Evolutionary conservation across 37 sponge, comb jelly and placozoan species (phyloP).

Genomic region (Amphimedon queenslandica): DNA sequence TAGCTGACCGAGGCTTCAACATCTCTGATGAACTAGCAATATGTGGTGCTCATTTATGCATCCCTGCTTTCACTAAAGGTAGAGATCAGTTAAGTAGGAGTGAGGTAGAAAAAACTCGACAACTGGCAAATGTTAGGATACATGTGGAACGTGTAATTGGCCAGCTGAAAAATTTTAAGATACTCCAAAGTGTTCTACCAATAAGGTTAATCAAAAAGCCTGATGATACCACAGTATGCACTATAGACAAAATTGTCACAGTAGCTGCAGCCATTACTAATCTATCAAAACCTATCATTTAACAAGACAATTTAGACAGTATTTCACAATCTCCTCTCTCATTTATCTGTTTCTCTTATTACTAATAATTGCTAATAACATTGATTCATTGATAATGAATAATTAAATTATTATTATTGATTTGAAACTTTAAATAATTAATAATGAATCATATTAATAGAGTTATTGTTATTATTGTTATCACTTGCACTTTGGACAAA

Average conservation of each 20-base stretch:
- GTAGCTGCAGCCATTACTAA: slow-evolving; percentile 24
- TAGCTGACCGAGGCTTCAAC: slow-evolving; percentile 24
- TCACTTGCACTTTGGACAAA: slow-evolving; percentile 36
- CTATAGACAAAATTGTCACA: slow-evolving; percentile 25
- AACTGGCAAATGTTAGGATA: slow-evolving; percentile 33
- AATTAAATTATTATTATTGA: too few species aligned
- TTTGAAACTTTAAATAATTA: too few species aligned
- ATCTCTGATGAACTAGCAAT: slow-evolving; percentile 19
- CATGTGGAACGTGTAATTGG: slow-evolving; percentile 60
- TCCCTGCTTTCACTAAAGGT: slow-evolving; percentile 26
- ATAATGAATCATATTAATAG: too few species aligned
- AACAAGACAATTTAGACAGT: neutral
- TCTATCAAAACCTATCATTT: slow-evolving; percentile 5
- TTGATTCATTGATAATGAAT: too few species aligned
- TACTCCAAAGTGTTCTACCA: slow-evolving; percentile 22
- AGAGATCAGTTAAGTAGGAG: slow-evolving; percentile 12
- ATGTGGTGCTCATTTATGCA: slow-evolving; percentile 20
- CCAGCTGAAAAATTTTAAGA: slow-evolving; percentile 33
- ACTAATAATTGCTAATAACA: slow-evolving; percentile 9
- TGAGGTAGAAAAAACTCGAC: slow-evolving; percentile 37
- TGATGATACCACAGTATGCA: slow-evolving; percentile 1
- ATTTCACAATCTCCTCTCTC: slow-evolving; percentile 1
- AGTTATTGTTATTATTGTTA: too few species aligned
- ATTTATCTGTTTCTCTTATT: neutral
- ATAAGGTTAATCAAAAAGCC: slow-evolving; percentile 7